Evolutionary conservation across 2,888 invertebrate species (phyloP), one percentile per base, ranked within the genome.

Genomic region (Conus canariensis): DNA sequence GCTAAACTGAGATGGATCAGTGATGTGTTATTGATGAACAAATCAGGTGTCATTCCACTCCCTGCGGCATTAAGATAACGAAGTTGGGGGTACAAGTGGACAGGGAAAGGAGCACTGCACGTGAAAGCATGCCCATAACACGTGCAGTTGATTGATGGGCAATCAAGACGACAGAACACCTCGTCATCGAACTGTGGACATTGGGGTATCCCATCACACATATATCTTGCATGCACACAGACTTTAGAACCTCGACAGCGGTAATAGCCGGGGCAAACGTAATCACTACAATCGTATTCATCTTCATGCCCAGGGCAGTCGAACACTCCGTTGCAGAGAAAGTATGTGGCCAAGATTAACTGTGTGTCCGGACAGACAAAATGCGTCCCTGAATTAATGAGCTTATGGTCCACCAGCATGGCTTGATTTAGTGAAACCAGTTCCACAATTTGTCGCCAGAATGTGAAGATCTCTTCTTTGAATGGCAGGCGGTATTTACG

Each of bases 101-200:
- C 82, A 10, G 56, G 19, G 19, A 58, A 58, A 7, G 22, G 8
- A 16, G 19, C 82, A 8, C 19, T 16, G 8, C 82, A 83, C 56
- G 82, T 58, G 56, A 83, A 83, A 25, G 82, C 82, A 19, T 83
- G 82, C 4, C 82, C 82, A 58, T 83, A 83, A 58, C 82, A 83
- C 82, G 82, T 83, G 82, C 82, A 83, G 58, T 58, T 83, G 6
- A 8, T 25, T 6, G 10, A 19, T 19, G 82, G 82, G 58, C 82
- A 83, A 0, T 83, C 3, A 12, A 83, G 82, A 25, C 19, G 56
- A 22, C 82, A 83, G 58, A 83, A 83, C 82, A 22, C 7, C 19
- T 83, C 82, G 58, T 83, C 82, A 58, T 83, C 82, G 7, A 83
- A 83, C 56, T 83, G 56, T 7, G 82, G 82, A 58, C 82, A 83